These are phyloP conservation scores for Melikaiella ostensackeni DNA, from an alignment of 2,888 invertebrate species.

Conservation along the genomic window DNA sequence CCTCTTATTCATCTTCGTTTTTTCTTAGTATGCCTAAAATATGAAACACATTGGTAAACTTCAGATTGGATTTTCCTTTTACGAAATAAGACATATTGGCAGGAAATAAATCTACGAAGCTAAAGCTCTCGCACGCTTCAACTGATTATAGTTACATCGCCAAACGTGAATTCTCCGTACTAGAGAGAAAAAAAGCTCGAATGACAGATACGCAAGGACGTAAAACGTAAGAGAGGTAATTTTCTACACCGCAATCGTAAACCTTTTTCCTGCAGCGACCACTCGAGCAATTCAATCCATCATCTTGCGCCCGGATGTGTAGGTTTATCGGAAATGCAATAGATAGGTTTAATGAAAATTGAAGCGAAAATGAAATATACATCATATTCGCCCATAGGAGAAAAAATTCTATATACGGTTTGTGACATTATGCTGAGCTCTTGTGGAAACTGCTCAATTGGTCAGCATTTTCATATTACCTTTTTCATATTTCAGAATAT, in stretches of 20 bases:
- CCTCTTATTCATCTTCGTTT: neutral
- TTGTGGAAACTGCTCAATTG: neutral
- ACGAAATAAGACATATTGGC: constrained; percentile 10
- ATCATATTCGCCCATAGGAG: neutral
- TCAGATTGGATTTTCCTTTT: constrained; percentile 8
- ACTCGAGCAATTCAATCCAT: constrained; percentile 36
- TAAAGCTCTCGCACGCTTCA: constrained; percentile 8
- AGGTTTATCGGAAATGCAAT: constrained; percentile 37
- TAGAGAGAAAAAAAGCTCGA: constrained; percentile 4
- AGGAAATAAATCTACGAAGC: constrained; percentile 14
- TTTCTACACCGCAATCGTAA: constrained; percentile 35
- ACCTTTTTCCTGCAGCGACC: constrained; percentile 27
- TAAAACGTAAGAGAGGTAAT: constrained; percentile 38
- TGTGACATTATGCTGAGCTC: neutral
- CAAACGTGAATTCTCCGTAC: neutral
- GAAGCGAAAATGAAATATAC: constrained; percentile 29
- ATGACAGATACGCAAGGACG: constrained; percentile 34
- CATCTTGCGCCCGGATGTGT: constrained; percentile 34
- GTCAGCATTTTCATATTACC: neutral
- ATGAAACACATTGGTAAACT: neutral
- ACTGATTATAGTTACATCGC: constrained; percentile 25
- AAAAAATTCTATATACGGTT: neutral
- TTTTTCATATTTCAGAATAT: neutral
- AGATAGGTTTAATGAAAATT: constrained; percentile 35
- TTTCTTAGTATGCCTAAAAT: neutral